Evolutionary conservation across 37 sponge, comb jelly and placozoan species (phyloP), one percentile per base, ranked within the genome.

Genomic region (Halichondria panicea): DNA sequence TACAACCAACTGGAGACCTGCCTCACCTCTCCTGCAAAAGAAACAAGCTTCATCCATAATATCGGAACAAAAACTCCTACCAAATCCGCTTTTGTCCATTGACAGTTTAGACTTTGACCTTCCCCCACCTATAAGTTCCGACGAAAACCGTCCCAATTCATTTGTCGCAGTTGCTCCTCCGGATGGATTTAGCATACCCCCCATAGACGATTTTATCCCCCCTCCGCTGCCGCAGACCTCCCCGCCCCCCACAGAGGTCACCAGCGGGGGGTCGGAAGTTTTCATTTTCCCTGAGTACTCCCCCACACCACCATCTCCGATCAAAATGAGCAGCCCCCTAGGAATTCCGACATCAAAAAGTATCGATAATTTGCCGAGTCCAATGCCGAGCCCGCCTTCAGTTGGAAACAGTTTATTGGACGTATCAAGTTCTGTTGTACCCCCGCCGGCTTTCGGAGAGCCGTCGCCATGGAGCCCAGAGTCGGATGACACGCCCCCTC

Each of bases 91-190:
- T n/a, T n/a, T n/a, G n/a, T n/a, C n/a, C n/a, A n/a, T n/a, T n/a
- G 5, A 32, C 4, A 18, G 8, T 33, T 41, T 13, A 4, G 31
- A 8, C 21, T 74, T 74, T 43, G 38, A 0, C 2, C 64, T 81
- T 5, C 81, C 81, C 30, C 81, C 81, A 42, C 81, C 81, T 11
- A 12, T 81, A 27, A 50, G 53, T 9, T 50, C 27, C 4, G 41
- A 12, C 3, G 55, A 33, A 43, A 28, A 45, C 36, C 59, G 61
- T 2, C 50, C 52, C 2, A 57, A 61, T 21, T 41, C 63, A 4
- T 57, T 81, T 45, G 40, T 63, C 19, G 81, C 70, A 48, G 52
- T 81, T 1, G 52, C 62, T 2, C 81, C 81, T 48, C 81, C 81
- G 19, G 71, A 32, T 22, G 81, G 18, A 1, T 72, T 81, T 21